phyloP scores from a whole-genome alignment of 1,140 invertebrate species.

The Heliothis subflexa region DNA sequence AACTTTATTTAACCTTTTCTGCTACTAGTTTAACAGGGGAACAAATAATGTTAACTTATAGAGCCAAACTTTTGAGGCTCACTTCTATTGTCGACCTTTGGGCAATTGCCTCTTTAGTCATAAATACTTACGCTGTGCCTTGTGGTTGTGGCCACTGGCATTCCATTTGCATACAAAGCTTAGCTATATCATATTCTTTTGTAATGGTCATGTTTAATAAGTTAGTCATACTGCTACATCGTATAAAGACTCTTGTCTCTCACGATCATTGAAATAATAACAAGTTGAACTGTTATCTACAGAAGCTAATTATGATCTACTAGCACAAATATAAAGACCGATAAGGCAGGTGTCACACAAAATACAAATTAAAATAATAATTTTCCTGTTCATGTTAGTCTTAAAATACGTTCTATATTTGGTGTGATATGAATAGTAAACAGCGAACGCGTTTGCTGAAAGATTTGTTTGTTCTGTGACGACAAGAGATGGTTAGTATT shows the following conservation, averaged over 20 bases:
- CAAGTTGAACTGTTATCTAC: neutral
- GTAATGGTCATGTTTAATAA: neutral
- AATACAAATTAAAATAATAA: conserved; percentile 1
- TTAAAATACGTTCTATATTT: neutral
- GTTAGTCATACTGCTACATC: neutral
- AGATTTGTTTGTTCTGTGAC: neutral
- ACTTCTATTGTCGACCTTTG: no score
- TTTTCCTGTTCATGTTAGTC: neutral
- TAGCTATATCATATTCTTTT: neutral
- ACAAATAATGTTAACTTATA: no score
- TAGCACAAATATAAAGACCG: neutral
- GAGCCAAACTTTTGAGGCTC: no score
- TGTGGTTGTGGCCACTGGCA: no score
- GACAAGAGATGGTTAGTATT: neutral
- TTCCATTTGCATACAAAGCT: neutral
- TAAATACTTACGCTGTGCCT: neutral
- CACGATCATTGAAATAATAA: neutral
- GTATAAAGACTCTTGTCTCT: neutral
- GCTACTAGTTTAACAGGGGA: no score
- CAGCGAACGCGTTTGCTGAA: neutral
- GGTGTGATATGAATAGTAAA: neutral
- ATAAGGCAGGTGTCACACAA: neutral
- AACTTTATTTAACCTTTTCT: neutral
- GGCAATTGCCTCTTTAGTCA: no score
- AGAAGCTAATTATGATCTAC: neutral